Conservation (phyloP, 2,797 vertebrate species). For the Microtus obscurus region DNA sequence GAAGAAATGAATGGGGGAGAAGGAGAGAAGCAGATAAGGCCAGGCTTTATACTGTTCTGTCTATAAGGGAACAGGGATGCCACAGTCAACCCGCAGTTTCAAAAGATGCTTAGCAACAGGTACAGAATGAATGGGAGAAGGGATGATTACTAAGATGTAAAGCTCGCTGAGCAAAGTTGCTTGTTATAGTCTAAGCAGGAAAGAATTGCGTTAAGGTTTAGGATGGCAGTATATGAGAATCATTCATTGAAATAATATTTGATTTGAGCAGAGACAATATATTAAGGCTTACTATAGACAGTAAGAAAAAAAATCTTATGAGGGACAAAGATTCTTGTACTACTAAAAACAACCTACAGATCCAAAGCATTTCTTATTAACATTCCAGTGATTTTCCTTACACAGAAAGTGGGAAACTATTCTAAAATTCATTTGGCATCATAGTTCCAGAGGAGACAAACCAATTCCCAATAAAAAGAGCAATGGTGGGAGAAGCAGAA, state of each 20-base stretch:
- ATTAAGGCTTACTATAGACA: neutral
- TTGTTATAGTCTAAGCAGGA: neutral
- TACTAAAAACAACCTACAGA: neutral
- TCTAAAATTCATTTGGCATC: neutral
- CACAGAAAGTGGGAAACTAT: neutral
- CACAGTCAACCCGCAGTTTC: neutral
- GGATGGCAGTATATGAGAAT: neutral
- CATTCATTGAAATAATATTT: conserved; percentile 19
- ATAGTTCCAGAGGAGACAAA: neutral
- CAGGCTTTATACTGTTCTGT: neutral
- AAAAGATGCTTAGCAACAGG: neutral
- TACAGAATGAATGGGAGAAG: neutral
- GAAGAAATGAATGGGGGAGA: neutral
- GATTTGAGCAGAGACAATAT: neutral
- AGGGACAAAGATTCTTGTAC: neutral
- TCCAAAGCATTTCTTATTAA: neutral
- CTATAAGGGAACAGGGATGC: neutral
- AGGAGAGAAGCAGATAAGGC: neutral
- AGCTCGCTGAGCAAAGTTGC: neutral
- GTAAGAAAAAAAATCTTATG: neutral
- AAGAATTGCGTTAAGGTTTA: neutral
- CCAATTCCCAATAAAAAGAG: neutral
- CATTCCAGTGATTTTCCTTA: neutral
- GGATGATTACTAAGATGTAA: neutral
- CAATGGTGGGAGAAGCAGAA: neutral